Conservation (phyloP, 2,888 invertebrate species). For the Baccha elongata region DNA sequence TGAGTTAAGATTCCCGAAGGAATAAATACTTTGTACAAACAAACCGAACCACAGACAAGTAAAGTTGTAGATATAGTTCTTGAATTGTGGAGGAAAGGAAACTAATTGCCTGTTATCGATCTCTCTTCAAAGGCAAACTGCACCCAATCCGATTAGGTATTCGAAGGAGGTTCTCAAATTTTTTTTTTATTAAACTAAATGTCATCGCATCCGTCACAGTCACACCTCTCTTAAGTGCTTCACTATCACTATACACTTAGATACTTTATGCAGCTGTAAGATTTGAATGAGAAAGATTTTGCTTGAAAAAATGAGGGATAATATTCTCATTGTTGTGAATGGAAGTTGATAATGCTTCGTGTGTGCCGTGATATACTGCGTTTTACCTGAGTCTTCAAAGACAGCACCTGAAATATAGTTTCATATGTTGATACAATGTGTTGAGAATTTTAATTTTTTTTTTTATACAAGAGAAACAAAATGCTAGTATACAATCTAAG, state of each 20-base stretch:
- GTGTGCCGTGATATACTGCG: not conserved
- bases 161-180: constrained; percentile 39
- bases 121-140: constrained; percentile 33
- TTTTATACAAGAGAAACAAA: not conserved
- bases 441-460: constrained; percentile 8
- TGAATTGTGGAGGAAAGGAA: not conserved
- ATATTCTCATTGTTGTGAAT: constrained; percentile 3
- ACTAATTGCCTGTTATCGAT: constrained; percentile 41
- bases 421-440: not conserved
- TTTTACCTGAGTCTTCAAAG: not conserved
- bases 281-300: not conserved
- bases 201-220: constrained; percentile 56
- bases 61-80: not conserved
- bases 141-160: constrained; percentile 32
- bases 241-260: not conserved
- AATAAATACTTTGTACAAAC: not conserved
- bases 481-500: not conserved
- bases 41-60: not conserved
- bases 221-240: constrained; percentile 36
- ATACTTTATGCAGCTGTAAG: not conserved
- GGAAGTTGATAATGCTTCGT: not conserved
- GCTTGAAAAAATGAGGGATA: constrained; percentile 15
- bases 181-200: constrained; percentile 52
- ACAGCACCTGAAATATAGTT: not conserved
- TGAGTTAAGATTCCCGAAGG: constrained; percentile 13